phyloP scores from a whole-genome alignment of 2,113 vertebrate species.

The Hiodon alosoides region DNA sequence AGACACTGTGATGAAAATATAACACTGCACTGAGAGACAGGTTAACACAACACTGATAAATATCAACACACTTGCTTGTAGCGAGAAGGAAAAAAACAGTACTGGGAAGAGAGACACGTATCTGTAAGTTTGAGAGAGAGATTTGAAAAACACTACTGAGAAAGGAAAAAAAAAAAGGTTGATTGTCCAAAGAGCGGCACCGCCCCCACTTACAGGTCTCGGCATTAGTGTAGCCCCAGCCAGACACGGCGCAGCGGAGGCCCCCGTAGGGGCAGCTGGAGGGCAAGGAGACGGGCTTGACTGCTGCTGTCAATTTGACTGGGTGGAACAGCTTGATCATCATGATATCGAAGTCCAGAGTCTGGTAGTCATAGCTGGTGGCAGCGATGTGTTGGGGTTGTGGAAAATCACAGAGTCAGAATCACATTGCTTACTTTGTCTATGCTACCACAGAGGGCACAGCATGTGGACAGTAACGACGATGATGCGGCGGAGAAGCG shows the following conservation, averaged over 20 bases:
- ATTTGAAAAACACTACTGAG: background rate
- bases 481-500: background rate
- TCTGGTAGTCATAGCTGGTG: constrained; percentile 57
- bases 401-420: background rate
- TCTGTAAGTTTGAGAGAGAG: background rate
- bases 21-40: too few relatives aligned
- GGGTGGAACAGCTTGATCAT: constrained; percentile 59
- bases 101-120: background rate
- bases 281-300: constrained; percentile 46
- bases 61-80: too few relatives aligned
- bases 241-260: constrained; percentile 47
- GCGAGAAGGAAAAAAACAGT: background rate
- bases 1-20: too few relatives aligned
- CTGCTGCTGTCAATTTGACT: constrained; percentile 40
- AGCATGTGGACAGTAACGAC: background rate
- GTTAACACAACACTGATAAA: too few relatives aligned
- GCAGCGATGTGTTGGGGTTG: background rate
- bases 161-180: background rate
- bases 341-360: constrained; percentile 61
- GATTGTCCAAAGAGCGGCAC: background rate
- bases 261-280: constrained; percentile 40
- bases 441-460: background rate
- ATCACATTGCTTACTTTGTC: background rate
- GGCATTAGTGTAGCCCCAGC: constrained; percentile 49
- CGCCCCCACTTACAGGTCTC: constrained; percentile 31